Evolutionary conservation across 2,113 vertebrate species (phyloP), one percentile per base, ranked within the genome.

Genomic region (Heptranchias perlo): DNA sequence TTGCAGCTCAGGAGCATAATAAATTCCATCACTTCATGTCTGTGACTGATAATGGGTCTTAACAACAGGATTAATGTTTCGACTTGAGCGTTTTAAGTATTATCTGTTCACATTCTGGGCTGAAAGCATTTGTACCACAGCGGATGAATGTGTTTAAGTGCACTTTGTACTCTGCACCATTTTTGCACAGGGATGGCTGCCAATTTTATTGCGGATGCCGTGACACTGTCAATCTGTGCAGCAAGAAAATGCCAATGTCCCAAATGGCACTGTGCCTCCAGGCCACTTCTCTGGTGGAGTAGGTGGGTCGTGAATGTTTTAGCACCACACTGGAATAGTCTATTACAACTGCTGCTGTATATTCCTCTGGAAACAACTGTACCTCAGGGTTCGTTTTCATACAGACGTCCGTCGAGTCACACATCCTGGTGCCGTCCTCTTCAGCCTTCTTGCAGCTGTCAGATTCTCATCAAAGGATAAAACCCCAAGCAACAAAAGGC

Each of bases 51-150:
- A 64, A 94, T 94, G 58, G n/a, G 4, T 94, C 64, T 58, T 62
- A 62, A 94, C n/a, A 94, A 64, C 21, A 25, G 91, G 61, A 94
- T 94, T 94, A 62, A 62, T 64, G 61, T 94, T 94, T 64, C 28
- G 28, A 16, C 49, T 91, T 94, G n/a, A 64, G 35, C 35, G 10
- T 39, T 89, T 64, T 35, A 58, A 61, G 25, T 91, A 91, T 91
- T 94, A 47, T 94, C 39, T 67, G 92, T 25, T 44, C 62, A 65
- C 10, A 94, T 94, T 67, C 92, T 44, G 21, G 62, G 62, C 62
- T 65, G 92, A 94, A 93, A 93, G 58, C n/a, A 58, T 91, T 91
- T 35, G 52, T 91, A 93, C 44, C 54, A 8, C n/a, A 39, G 91
- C 21, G 91, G 18, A 64, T 93, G 25, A 92, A 92, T 62, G 91